These are phyloP conservation scores for Ciconia nigra DNA, from an alignment of 2,797 vertebrate genomes.

Conservation along the genomic window DNA sequence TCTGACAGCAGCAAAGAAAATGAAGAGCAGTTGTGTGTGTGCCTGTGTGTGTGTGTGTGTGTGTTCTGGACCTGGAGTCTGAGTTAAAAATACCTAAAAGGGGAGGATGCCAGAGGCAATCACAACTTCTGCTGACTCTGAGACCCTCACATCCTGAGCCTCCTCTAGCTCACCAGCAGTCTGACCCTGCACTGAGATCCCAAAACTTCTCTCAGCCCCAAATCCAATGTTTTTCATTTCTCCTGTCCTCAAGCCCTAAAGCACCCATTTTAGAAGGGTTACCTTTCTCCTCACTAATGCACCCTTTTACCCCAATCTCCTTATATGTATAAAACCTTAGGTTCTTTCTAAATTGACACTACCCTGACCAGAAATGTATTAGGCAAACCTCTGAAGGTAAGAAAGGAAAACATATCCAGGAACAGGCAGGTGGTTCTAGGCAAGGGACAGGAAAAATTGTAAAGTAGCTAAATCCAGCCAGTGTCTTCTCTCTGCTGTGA, in stretches of 20 bases:
- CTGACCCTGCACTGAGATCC: background rate
- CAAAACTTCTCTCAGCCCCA: background rate
- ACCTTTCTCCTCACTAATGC: background rate
- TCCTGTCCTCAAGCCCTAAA: background rate
- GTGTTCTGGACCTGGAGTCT: background rate
- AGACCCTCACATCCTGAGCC: background rate
- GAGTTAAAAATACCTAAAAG: background rate
- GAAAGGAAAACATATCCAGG: background rate
- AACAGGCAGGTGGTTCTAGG: background rate
- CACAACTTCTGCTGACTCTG: background rate
- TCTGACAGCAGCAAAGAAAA: background rate
- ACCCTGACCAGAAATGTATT: background rate
- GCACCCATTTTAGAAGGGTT: background rate
- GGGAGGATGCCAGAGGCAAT: background rate
- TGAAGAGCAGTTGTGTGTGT: background rate
- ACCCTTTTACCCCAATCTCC: background rate
- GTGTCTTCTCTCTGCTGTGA: background rate
- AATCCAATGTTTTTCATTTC: background rate
- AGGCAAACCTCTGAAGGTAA: background rate
- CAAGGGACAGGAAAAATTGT: background rate
- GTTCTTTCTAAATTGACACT: background rate
- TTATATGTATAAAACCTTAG: background rate
- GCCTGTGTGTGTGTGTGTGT: too few relatives aligned
- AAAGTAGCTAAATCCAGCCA: background rate
- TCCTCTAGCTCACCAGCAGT: background rate